Base-by-base conservation (phyloP, 2,113 vertebrate genomes). In the Choloepus hoffmanni region DNA sequence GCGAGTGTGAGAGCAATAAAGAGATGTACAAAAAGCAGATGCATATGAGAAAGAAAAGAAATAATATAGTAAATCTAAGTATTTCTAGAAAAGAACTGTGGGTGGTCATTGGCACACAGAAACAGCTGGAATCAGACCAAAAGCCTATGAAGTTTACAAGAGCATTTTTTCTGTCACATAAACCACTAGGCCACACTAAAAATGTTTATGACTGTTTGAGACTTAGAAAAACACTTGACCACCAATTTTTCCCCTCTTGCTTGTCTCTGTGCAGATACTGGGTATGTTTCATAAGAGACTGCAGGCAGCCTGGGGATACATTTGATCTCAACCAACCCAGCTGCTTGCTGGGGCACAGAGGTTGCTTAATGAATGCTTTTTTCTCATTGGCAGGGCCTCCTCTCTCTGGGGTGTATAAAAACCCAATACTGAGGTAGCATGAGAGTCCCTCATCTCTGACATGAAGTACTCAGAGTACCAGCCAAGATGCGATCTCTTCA, bases 91-190 rank as follows among this genome's bases (percentile, higher is more conserved):
- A 91, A 95, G 3, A 58, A 60, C 28, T n/a, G 18, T 55, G 4
- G 28, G 13, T 67, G 4, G 36, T 95, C 19, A 50, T 4, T 81
- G 43, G 45, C 53, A 87, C 8, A 55, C 53, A 67, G 55, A 89
- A 91, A 65, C 88, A 53, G 73, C 23, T 18, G 3, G 36, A 96
- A 83, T 73, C 21, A 63, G 23, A 90, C 55, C 58, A 92, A 87
- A 53, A 40, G 21, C 14, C 28, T 45, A 33, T 45, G 88, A 87
- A 55, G 40, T 72, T 93, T 76, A 48, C 12, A 91, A 79, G 24
- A 89, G 13, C 7, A 50, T 65, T 93, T 89, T 89, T 9, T 72
- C 30, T 77, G 33, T 72, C 30, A 82, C 65, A 89, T 82, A 92
- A 89, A 77, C 62, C 21, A 70, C 36, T 30, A 85, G 12, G 33